Percentiles rank a stretch among this genome's conserved stretches.
These are phyloP conservation scores for Oncopodura yosiiana DNA, from an alignment of 1,140 invertebrate species.

Conservation along the genomic window DNA sequence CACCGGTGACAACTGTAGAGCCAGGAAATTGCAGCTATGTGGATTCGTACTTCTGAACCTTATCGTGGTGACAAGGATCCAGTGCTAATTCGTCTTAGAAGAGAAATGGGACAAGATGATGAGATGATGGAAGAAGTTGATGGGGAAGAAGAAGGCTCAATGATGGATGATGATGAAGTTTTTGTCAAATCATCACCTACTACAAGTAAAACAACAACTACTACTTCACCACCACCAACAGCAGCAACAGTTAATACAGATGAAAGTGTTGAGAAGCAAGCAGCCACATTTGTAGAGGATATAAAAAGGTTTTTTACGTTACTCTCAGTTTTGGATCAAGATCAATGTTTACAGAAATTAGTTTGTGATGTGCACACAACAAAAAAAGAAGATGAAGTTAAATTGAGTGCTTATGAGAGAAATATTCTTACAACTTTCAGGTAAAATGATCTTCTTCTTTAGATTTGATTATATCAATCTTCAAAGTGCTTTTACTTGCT, in stretches of 20 bases:
- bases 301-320: conserved; percentile 33
- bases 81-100: neutral
- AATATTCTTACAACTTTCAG: conserved; percentile 33
- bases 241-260: too few species aligned
- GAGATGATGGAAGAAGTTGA: too few species aligned
- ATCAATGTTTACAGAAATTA: conserved; percentile 33
- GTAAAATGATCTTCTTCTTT: conserved; percentile 17
- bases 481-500: too few species aligned
- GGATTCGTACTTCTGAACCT: neutral
- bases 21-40: conserved; percentile 12
- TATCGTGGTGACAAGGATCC: neutral
- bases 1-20: too few species aligned
- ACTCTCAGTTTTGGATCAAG: conserved; percentile 27
- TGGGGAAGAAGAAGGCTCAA: too few species aligned
- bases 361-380: conserved; percentile 34
- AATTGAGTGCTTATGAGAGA: conserved; percentile 21
- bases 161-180: too few species aligned
- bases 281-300: conserved; percentile 29
- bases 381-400: neutral
- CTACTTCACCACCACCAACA: neutral
- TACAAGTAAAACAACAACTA: neutral
- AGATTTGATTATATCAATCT: too few species aligned
- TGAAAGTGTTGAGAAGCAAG: conserved; percentile 5
- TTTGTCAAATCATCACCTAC: too few species aligned
- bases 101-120: too few species aligned